Evolutionary conservation across 2,797 vertebrate genomes (phyloP), one percentile per base, ranked within the genome.

Genomic region (Acridotheres tristis): DNA sequence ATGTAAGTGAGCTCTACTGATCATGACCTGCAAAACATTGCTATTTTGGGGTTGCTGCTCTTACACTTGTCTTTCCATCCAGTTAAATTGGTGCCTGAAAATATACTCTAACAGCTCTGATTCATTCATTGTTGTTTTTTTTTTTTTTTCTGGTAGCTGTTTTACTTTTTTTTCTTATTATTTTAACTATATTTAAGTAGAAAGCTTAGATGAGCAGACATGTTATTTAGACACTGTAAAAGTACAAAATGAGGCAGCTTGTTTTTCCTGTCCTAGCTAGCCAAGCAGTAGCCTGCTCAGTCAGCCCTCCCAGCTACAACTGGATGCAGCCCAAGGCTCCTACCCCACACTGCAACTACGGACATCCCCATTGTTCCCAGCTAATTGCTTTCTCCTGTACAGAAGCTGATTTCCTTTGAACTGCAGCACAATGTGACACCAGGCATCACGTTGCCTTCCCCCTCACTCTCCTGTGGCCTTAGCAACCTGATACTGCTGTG

Each of bases 381-480:
- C 45, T 96, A 67, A 88, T 76, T 82, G 80, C 85, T 71, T 90
- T 87, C 92, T 85, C 76, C 90, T 63, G 48, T 1, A 54, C 61
- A 71, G 88, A 48, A 89, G 88, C 47, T 50, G 89, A 10, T 48
- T 88, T 67, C 81, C 76, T 91, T 84, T 82, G 89, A 95, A 54
- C 79, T 61, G 81, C 85, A 58, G 58, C 21, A 91, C 85, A 93
- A 58, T 73, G 89, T 92, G 96, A 90, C 83, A 94, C 88, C 91
- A 62, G 40, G 90, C 80, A 77, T 90, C 88, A 65, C 9, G 2
- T 80, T 93, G 77, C 91, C 78, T 90, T 57, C 90, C 58, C 25
- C 47, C 77, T 71, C 63, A 0, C 57, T 82, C 63, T 71, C 17
- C 65, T 36, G 34, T 48, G 84, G 75, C 71, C 29, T 43, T 36